These are phyloP conservation scores for Drosophila histrio DNA, from an alignment of 2,888 invertebrate genomes.

Conservation along the genomic window DNA sequence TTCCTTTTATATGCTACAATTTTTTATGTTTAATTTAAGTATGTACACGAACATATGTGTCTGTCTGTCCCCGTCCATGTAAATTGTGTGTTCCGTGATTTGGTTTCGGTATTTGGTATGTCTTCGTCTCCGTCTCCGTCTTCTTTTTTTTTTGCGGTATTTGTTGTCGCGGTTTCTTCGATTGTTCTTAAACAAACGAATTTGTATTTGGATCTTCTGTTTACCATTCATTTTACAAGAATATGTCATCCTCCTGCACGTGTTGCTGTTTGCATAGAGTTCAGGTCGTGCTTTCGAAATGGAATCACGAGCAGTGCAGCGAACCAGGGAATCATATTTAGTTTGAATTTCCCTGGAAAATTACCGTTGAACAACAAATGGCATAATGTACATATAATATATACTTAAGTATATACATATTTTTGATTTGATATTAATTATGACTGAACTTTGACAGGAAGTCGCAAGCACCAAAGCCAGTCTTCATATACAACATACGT, in stretches of 20 bases:
- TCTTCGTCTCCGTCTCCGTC: too few species aligned
- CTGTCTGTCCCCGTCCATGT: constrained; percentile 35
- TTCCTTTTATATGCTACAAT: constrained; percentile 68
- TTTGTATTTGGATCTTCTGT: constrained; percentile 45
- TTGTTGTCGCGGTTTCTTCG: constrained; percentile 69
- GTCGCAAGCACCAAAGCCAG: constrained; percentile 13
- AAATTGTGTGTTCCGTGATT: constrained; percentile 52
- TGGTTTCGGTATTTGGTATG: constrained; percentile 32
- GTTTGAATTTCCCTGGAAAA: constrained; percentile 25
- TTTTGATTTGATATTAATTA: constrained; percentile 43
- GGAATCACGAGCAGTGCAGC: neutral
- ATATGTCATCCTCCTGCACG: constrained; percentile 55
- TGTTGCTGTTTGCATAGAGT: constrained; percentile 45
- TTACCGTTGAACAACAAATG: constrained; percentile 30
- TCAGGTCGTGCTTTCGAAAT: constrained; percentile 1
- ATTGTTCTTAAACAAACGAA: constrained; percentile 60
- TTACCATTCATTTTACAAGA: constrained; percentile 60
- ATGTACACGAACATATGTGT: constrained; percentile 50
- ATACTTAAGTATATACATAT: constrained; percentile 8
- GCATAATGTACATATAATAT: constrained; percentile 5
- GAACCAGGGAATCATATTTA: neutral
- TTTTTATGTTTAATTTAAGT: constrained; percentile 69
- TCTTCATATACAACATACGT: neutral
- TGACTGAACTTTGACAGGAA: constrained; percentile 55
- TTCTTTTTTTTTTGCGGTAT: constrained; percentile 64